Base-by-base conservation (phyloP, 2,888 invertebrate species). In the Tuberolachnus salignus region DNA sequence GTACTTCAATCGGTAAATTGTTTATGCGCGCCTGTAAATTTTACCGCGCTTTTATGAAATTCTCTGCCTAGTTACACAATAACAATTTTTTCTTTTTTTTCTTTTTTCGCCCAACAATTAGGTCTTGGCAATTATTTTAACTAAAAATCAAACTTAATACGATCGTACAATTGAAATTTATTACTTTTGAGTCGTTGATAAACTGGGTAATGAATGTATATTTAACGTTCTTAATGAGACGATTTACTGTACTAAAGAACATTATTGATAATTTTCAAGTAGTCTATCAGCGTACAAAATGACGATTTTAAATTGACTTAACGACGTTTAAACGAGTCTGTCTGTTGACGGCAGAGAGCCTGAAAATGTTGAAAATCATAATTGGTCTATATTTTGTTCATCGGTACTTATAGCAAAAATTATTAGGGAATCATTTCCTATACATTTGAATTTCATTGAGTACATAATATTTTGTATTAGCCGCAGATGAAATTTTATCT, bases 41-140 rank as follows among this genome's bases (percentile, higher is more conserved):
- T 78, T 78, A 34, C 67, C 78, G 78, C 78, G 69, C 51, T 78
- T 78, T 78, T 78, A 67, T 61, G 42, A 78, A 78, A 67, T 61
- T 23, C 8, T 61, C 4, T 3, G 21, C 14, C 13, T 10, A 42
- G 57, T n/a, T 19, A 11, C 4, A 1, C 46, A 67, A 34, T 46
- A 66, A 16, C 46, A 26, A 46, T 46, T 57, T 46, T 57, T 11
- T 21, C 1, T 8, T 46, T 46, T 57, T 46, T 57, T 11, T 21
- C 1, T 8, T 46, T 9, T 11, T 53, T 46, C 34, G 21, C 21
- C n/a, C 13, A 0, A 9, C 4, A 16, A n/a, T 51, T 21, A 26
- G 8, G 11, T 51, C 34, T 21, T 51, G 1, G 34, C 2, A 2
- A 23, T n/a, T 6, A 6, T 44, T 23, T 13, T 1, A 13, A 34